Base-by-base conservation (phyloP, 1,140 invertebrate genomes). In the Trichogramma pretiosum region DNA sequence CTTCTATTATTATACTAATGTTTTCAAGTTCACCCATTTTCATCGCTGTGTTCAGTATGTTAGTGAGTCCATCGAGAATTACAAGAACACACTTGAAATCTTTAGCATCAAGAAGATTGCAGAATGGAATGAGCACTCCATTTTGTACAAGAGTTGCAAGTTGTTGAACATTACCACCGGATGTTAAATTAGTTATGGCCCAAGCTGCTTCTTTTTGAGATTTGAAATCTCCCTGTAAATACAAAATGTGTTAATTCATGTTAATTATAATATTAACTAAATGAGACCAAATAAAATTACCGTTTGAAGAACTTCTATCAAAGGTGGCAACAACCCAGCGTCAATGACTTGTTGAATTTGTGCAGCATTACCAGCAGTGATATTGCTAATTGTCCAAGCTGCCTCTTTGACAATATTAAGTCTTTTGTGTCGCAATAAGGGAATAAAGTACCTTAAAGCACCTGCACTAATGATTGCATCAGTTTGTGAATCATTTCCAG, bases 381-480 rank as follows among this genome's bases (percentile, higher is more conserved):
- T 83, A 60, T 89, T 91, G 19, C 85, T 88, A 24, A 89, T 72
- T 41, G 85, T 81, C 88, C 82, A 93, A 22, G 87, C 82, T 54
- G 87, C 82, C 70, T 91, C 88, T 68, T 90, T 85, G 19, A 91
- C 85, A 53, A 92, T 81, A 39, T 77, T 68, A 4, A 65, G 37
- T 33, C 62, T 63, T 59, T 84, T 85, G 64, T 93, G 87, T 32
- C 78, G 72, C 13, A 99, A 71, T 9, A 99, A 74, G 9, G 70
- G 62, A 5, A 76, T 74, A 41, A 96, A 77, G 53, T 84, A 73
- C 5, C 76, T 72, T 5, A 98, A 72, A 45, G 83, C 89, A 10
- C 85, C 88, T 40, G 81, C 80, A 40, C 82, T 73, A 17, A 99
- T 79, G 7, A 98, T 91, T 10, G 81, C 73, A 65, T 99, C 93